A percentile compares a stretch with the other conserved stretches of the same genome.
Conservation (phyloP, 2,888 invertebrate genomes). For the Leptura quadrifasciata region DNA sequence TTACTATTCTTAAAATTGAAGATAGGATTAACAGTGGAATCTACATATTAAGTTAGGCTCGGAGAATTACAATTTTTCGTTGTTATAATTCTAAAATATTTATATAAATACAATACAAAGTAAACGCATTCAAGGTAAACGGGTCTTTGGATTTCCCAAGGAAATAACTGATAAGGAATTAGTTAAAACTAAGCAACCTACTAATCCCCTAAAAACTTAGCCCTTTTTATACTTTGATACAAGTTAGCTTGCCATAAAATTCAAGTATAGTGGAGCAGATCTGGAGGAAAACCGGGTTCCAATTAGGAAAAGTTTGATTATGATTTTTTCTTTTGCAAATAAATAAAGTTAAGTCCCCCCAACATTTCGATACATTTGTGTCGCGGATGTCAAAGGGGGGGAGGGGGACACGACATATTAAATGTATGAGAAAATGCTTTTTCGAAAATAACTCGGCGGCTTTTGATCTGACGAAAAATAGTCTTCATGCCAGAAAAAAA, state of each 20-base stretch:
- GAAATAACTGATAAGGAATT: neutral
- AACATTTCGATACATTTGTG: too few species aligned
- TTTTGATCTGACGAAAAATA: too few species aligned
- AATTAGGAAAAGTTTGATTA: too few species aligned
- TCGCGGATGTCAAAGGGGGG: too few species aligned
- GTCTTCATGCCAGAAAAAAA: too few species aligned
- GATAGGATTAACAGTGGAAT: neutral
- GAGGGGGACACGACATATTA: too few species aligned
- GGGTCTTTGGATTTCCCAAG: neutral
- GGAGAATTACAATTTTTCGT: neutral
- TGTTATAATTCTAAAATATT: neutral
- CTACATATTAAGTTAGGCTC: neutral
- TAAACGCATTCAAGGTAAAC: neutral
- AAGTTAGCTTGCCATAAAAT: neutral
- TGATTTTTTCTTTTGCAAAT: too few species aligned
- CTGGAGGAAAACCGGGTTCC: too few species aligned
- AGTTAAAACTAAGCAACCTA: neutral
- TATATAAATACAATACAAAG: neutral
- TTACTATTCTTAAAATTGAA: constrained; percentile 1
- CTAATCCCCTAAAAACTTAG: neutral
- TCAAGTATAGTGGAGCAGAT: neutral
- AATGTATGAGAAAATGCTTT: too few species aligned
- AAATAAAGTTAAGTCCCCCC: too few species aligned
- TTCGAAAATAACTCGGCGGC: too few species aligned
- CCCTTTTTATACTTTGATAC: neutral